Evolutionary conservation across 1,140 invertebrate species (phyloP).

Genomic region (Bombus pascuorum): DNA sequence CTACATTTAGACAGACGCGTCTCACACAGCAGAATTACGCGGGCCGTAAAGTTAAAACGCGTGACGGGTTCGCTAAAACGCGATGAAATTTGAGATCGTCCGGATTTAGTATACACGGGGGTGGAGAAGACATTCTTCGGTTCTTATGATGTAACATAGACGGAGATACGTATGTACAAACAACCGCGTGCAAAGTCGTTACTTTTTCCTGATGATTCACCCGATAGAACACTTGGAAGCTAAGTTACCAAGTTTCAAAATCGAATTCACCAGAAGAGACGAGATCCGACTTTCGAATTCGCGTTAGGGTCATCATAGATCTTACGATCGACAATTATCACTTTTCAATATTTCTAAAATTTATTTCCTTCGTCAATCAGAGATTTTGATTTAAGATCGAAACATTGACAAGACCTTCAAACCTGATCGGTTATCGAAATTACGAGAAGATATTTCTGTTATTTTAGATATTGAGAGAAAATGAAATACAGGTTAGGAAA

Average conservation of each 20-base stretch:
- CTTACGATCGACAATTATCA: too few relatives aligned
- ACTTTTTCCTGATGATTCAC: neutral
- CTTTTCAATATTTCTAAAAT: too few relatives aligned
- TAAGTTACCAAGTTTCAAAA: neutral
- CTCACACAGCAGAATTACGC: neutral
- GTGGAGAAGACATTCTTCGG: neutral
- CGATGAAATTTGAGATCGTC: constrained; percentile 37
- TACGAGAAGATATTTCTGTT: too few relatives aligned
- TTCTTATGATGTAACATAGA: constrained; percentile 24
- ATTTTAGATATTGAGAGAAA: too few relatives aligned
- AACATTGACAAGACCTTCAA: too few relatives aligned
- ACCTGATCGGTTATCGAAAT: too few relatives aligned
- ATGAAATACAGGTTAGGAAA: too few relatives aligned
- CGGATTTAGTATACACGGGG: constrained; percentile 26
- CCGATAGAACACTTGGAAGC: neutral
- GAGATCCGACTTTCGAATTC: neutral
- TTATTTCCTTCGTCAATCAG: too few relatives aligned
- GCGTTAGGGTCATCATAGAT: neutral
- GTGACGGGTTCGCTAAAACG: neutral
- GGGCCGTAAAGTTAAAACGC: neutral
- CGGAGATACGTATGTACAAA: neutral
- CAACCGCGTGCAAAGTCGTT: neutral
- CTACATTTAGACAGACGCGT: neutral
- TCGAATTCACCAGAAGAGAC: neutral
- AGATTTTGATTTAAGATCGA: too few relatives aligned